Conservation (phyloP, 53 echinoderm and acorn worm species). For the Zoroaster sp. region DNA sequence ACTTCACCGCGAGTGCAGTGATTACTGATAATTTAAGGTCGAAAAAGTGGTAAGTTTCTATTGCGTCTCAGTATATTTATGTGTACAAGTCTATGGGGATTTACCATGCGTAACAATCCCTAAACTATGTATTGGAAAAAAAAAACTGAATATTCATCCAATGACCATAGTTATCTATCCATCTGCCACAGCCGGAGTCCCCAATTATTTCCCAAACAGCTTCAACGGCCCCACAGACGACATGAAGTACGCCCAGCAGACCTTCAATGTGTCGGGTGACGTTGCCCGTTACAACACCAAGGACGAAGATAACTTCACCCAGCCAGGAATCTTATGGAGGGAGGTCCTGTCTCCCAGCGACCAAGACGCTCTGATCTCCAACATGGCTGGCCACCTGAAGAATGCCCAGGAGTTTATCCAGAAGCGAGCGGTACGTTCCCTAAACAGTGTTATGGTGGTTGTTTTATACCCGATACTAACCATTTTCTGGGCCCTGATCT, state of each 20-base stretch:
- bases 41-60: too few relatives aligned
- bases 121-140: too few relatives aligned
- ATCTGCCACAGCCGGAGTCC: slow-evolving; percentile 71
- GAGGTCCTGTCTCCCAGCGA: slow-evolving; percentile 76
- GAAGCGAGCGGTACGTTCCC: slow-evolving; percentile 76
- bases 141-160: too few relatives aligned
- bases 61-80: too few relatives aligned
- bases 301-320: slow-evolving; percentile 92
- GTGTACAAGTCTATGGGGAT: too few relatives aligned
- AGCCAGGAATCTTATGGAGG: slow-evolving; percentile 80
- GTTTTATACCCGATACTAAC: too few relatives aligned
- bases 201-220: slow-evolving; percentile 99
- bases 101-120: too few relatives aligned
- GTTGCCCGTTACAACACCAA: slow-evolving; percentile 84
- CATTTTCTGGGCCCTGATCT: too few relatives aligned
- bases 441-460: too few relatives aligned
- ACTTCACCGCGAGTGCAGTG: too few relatives aligned
- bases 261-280: slow-evolving; percentile 36
- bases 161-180: too few relatives aligned
- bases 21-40: too few relatives aligned
- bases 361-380: slow-evolving; percentile 68
- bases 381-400: slow-evolving; percentile 92
- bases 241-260: slow-evolving; percentile 46
- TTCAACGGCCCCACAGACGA: slow-evolving; percentile 81
- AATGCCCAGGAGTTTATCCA: slow-evolving; percentile 85